Evolutionary conservation across 2,113 vertebrate species (phyloP), one percentile per base, ranked within the genome.

Genomic region (Myxocyprinus asiaticus): DNA sequence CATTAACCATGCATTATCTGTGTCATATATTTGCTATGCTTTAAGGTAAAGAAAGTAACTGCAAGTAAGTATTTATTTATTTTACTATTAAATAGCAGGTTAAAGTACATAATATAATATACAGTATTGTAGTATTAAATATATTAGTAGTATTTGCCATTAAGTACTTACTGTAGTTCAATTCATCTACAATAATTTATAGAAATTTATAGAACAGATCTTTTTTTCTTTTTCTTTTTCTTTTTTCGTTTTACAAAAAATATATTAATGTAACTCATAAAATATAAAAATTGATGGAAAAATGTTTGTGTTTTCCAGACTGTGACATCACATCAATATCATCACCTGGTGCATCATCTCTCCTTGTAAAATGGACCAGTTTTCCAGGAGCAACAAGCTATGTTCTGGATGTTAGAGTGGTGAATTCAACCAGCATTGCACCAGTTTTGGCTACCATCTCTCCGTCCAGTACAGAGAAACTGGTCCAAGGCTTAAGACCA

Each of bases 291-390:
- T 12, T n/a, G 14, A 58, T 10, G 1, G 5, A 15, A 6, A 5
- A 47, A 66, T 56, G n/a, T 66, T 47, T 80, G 33, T 22, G 48
- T 67, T 17, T 80, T 77, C 7, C 80, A 92, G 91, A 15, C 64
- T 94, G 92, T 67, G 11, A 17, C 59, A 88, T 92, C 66, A 14
- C 64, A 22, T 90, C 88, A 42, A 75, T 88, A 51, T 84, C 83
- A 9, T 93, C 92, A 67, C 81, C 89, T 6, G 86, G 89, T 59
- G 90, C 90, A 12, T 88, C 91, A 8, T 75, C 87, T 6, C 42
- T 94, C 53, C 47, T 82, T 0, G 78, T 93, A 33, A 48, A 0
- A 43, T 94, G 93, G 93, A 81, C 2, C 17, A 10, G 4, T 55
- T 75, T 79, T 48, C 0, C 4, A 1, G 83, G 17, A 10, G 88